Evolutionary conservation across 2,113 vertebrate genomes (phyloP).

Genomic region (Alces alces): DNA sequence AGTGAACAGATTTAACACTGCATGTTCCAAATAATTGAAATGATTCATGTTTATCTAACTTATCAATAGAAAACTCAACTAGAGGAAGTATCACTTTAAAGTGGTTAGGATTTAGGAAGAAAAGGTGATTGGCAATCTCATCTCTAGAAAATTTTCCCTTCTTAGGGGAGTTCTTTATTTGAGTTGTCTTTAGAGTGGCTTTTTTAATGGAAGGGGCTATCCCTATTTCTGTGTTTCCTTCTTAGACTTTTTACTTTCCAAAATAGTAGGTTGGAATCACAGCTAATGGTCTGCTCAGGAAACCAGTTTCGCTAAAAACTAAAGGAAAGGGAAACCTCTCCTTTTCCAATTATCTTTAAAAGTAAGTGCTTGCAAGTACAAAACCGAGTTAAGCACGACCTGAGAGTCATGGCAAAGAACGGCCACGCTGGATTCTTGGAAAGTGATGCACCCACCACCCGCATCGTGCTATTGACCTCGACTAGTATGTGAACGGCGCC

Average conservation of each 20-base stretch:
- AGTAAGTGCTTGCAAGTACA: not conserved
- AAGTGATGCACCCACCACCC: not conserved
- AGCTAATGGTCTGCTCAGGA: not conserved
- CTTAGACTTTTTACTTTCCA: not conserved
- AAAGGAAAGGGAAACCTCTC: not conserved
- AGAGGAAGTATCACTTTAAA: not conserved
- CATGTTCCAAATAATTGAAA: not conserved
- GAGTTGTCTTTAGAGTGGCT: not conserved
- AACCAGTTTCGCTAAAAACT: not conserved
- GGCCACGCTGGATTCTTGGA: not conserved
- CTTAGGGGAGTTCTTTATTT: not conserved
- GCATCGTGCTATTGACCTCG: accelerated
- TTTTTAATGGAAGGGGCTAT: not conserved
- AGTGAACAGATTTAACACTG: not conserved
- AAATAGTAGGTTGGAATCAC: not conserved
- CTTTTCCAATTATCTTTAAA: not conserved
- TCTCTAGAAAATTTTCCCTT: not conserved
- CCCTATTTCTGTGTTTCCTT: not conserved
- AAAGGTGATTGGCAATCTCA: not conserved
- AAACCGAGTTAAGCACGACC: not conserved
- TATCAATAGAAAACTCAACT: not conserved
- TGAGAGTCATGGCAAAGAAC: not conserved
- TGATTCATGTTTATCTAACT: not conserved
- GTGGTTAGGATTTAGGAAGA: not conserved
- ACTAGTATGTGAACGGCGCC: not conserved